phyloP scores from a whole-genome alignment of 2,888 invertebrate species.

The Erynnis tages region DNA sequence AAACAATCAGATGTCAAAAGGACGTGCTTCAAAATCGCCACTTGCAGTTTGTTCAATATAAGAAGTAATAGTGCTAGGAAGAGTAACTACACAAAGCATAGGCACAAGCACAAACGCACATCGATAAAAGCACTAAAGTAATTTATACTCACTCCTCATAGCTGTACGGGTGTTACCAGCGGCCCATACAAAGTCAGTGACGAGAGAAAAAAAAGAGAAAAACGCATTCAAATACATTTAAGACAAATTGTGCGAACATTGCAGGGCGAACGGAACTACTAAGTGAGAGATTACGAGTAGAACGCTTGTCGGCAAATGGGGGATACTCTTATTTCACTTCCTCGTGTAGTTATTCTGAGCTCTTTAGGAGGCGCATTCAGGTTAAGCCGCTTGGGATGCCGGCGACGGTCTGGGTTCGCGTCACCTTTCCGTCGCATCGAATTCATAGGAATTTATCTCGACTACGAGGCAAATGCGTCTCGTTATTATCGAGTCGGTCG shows the following conservation, averaged over 20 bases:
- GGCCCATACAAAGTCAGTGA: constrained; percentile 86
- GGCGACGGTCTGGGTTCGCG: constrained; percentile 56
- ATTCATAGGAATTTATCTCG: constrained; percentile 50
- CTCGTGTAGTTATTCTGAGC: constrained; percentile 75
- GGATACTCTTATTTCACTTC: constrained; percentile 71
- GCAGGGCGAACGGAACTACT: constrained; percentile 82
- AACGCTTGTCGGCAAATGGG: constrained; percentile 75
- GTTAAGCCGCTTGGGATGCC: constrained; percentile 69
- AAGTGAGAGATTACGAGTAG: constrained; percentile 81
- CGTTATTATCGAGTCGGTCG: too few species aligned
- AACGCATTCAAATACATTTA: constrained; percentile 83
- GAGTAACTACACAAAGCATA: constrained; percentile 68
- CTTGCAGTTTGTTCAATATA: constrained; percentile 74
- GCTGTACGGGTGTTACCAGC: constrained; percentile 86
- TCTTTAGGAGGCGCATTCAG: constrained; percentile 71
- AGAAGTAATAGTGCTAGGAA: constrained; percentile 56
- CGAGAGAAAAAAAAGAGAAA: constrained; percentile 83
- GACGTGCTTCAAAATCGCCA: constrained; percentile 59
- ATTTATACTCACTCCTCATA: constrained; percentile 86
- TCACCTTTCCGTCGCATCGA: constrained; percentile 64
- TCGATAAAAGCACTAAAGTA: constrained; percentile 81
- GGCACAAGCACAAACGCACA: constrained; percentile 81
- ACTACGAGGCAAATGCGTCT: constrained; percentile 44
- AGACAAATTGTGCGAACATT: constrained; percentile 82
- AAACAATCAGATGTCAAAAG: constrained; percentile 47